Percentiles rank a stretch among this genome's conserved stretches.
Conservation (phyloP, 1,140 invertebrate species). For the Eurosta solidaginis region DNA sequence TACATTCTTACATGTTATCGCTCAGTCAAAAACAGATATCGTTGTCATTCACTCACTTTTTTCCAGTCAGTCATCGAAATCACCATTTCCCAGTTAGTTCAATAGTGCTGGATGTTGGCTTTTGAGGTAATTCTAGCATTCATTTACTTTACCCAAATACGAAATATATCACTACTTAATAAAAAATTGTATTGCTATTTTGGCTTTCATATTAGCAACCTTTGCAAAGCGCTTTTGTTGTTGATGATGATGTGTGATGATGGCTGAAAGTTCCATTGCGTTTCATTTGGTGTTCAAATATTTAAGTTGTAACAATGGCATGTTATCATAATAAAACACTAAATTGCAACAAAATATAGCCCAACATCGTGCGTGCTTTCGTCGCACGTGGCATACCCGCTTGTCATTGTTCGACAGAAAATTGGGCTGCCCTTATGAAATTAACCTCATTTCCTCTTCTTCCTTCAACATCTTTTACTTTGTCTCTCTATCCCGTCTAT, state of each 20-base stretch:
- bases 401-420: too few species aligned
- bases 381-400: too few species aligned
- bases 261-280: background rate
- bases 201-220: background rate
- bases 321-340: conserved; percentile 20
- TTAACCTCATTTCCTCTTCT: too few species aligned
- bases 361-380: background rate
- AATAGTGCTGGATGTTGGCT: conserved; percentile 1
- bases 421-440: too few species aligned
- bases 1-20: background rate
- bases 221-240: too few species aligned
- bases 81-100: background rate
- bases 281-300: conserved; percentile 4
- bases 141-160: conserved; percentile 37
- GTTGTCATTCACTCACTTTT: conserved; percentile 8
- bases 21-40: background rate
- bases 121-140: conserved; percentile 51
- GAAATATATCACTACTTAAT: background rate
- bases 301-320: background rate
- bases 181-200: conserved; percentile 3
- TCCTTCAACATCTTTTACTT: too few species aligned
- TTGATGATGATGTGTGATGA: conserved; percentile 34
- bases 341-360: conserved; percentile 5
- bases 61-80: background rate
- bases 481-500: too few species aligned